phyloP scores from a whole-genome alignment of 2,113 vertebrate species.

The Nesoenas mayeri region DNA sequence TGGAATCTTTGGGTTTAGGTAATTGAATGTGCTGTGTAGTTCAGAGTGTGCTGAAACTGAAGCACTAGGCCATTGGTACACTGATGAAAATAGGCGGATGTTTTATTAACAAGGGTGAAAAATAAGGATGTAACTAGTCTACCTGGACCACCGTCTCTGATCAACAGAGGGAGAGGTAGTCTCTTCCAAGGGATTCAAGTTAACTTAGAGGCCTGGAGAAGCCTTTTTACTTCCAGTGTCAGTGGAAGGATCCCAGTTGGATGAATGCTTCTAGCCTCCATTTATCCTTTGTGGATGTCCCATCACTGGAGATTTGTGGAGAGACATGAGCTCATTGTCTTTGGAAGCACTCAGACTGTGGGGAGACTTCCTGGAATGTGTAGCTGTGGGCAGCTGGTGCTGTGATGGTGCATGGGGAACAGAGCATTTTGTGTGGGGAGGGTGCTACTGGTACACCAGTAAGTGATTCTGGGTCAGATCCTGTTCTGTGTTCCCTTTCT shows the following conservation, averaged over 20 bases:
- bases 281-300: background rate
- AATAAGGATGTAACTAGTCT: background rate
- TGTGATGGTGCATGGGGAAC: fast-evolving
- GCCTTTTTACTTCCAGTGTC: background rate
- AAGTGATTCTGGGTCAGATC: background rate
- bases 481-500: background rate
- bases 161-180: background rate
- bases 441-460: background rate
- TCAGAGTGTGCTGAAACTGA: background rate
- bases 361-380: background rate
- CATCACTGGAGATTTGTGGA: background rate
- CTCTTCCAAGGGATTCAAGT: background rate
- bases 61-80: background rate
- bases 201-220: background rate
- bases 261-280: background rate
- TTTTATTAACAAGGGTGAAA: background rate
- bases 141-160: background rate
- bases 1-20: background rate
- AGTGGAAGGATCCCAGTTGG: background rate
- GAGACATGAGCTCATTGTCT: background rate
- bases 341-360: background rate
- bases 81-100: background rate
- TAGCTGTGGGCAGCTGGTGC: background rate
- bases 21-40: fast-evolving
- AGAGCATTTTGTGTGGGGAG: background rate